These are phyloP conservation scores for Tachina grossa DNA, from an alignment of 2,888 invertebrate species.

Conservation along the genomic window DNA sequence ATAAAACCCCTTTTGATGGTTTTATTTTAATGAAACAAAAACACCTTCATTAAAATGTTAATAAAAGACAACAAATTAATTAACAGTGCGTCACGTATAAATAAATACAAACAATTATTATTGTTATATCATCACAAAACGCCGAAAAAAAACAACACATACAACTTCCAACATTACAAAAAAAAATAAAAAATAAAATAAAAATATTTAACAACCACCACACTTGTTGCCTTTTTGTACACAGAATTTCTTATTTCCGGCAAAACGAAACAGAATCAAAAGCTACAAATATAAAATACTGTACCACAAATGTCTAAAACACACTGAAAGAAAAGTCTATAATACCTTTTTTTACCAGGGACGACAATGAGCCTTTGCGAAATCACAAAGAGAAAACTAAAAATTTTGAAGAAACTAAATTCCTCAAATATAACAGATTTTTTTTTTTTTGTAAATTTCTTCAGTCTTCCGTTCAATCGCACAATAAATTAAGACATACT, in stretches of 20 bases:
- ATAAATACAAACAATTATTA: slow-evolving; percentile 25
- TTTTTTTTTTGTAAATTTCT: no score
- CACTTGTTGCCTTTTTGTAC: slow-evolving; percentile 42
- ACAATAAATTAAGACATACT: no score
- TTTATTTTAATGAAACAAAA: slow-evolving; percentile 6
- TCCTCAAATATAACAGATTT: no score
- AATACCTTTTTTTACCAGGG: no score
- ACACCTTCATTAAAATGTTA: slow-evolving; percentile 6
- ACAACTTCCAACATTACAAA: slow-evolving; percentile 21
- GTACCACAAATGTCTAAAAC: background rate
- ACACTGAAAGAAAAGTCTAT: slow-evolving; percentile 32
- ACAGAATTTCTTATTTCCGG: slow-evolving; percentile 70
- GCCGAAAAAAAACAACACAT: slow-evolving; percentile 23
- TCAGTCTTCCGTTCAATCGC: no score
- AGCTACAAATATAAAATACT: slow-evolving; percentile 5
- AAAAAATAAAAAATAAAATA: slow-evolving; percentile 5
- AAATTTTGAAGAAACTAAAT: no score
- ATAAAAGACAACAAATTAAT: slow-evolving; percentile 56
- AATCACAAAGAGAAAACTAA: no score
- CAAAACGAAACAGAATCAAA: slow-evolving; percentile 34
- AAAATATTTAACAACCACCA: slow-evolving; percentile 18
- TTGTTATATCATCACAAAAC: slow-evolving; percentile 58
- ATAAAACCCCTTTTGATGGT: slow-evolving; percentile 28
- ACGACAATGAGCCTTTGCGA: no score
- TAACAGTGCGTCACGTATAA: slow-evolving; percentile 49